Evolutionary conservation across 2,888 invertebrate genomes (phyloP), one percentile per base, ranked within the genome.

Genomic region (Meiosimyza decipiens): DNA sequence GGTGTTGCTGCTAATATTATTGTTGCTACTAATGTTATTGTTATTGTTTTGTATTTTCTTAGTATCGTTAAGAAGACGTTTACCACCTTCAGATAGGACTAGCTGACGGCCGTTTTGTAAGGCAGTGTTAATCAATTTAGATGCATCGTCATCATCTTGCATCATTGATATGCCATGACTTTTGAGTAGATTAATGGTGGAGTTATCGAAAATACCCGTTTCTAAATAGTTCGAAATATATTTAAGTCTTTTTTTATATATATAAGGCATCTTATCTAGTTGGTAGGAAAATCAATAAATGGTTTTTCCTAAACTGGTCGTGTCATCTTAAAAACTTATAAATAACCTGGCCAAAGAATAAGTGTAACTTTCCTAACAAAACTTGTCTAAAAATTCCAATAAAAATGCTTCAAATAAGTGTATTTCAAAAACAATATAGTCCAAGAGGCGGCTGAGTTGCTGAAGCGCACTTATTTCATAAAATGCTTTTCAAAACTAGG

Each of bases 141-240:
- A 85, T 81, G 88, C 89, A 78, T 92, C 91, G 84, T 95, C 95
- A 85, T 95, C 95, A 28, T 91, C 89, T 67, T 95, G 93, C 84
- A 96, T 90, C 92, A 96, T 93, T 62, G 94, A 93, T 81, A 96
- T 95, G 75, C 95, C 96, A 87, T 96, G 95, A 79, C 92, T 91
- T 84, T 95, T 93, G 74, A 96, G 89, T 86, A 96, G 89, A 84
- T 91, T 91, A 76, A 93, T 75, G 1, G 86, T 84, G 0, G 83
- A 81, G 57, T 81, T 80, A 28, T 84, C 84, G 51, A 85, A 76
- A 62, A 82, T 75, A 63, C 81, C 84, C 11, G 78, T 77, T 67
- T 84, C 86, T 85, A 49, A n/a, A 40, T 33, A n/a, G 7, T 28
- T 7, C 6, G 49, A 63, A 49, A 22, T 12, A 33, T 1, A 59